These are phyloP conservation scores for Scolopax mira DNA, from an alignment of 2,113 vertebrate genomes.

Conservation along the genomic window DNA sequence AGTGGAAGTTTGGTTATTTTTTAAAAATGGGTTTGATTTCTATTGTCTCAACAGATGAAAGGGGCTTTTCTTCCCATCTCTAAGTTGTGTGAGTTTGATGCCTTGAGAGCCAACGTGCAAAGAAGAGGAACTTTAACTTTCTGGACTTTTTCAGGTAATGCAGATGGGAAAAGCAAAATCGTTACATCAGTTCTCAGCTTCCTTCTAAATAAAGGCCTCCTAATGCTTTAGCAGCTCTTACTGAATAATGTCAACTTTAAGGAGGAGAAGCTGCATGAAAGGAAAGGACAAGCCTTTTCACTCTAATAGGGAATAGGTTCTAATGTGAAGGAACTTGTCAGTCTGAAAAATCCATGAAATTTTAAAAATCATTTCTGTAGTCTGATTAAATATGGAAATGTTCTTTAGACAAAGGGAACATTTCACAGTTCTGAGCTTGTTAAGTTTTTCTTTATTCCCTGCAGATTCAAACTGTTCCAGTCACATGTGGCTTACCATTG, in stretches of 20 bases:
- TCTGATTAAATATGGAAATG: conserved; percentile 13
- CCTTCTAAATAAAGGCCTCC: background rate
- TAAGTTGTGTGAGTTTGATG: background rate
- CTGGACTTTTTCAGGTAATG: background rate
- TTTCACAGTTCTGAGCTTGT: conserved; percentile 6
- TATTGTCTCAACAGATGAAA: background rate
- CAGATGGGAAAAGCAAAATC: background rate
- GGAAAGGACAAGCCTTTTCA: background rate
- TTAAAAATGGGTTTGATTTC: background rate
- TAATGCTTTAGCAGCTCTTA: background rate
- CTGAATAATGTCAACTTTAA: background rate
- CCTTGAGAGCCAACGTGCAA: background rate
- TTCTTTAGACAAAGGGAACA: background rate
- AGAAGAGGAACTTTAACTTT: background rate
- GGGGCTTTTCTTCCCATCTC: background rate
- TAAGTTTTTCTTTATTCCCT: background rate
- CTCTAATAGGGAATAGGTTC: background rate
- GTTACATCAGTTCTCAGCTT: background rate
- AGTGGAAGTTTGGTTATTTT: background rate
- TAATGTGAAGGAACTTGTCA: background rate
- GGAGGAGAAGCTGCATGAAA: background rate
- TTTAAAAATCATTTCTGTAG: background rate
- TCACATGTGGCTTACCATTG: background rate
- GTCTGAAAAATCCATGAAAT: background rate
- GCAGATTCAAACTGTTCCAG: background rate